Base-by-base conservation (phyloP, 2,888 invertebrate genomes). In the Rhaphigaster nebulosa region DNA sequence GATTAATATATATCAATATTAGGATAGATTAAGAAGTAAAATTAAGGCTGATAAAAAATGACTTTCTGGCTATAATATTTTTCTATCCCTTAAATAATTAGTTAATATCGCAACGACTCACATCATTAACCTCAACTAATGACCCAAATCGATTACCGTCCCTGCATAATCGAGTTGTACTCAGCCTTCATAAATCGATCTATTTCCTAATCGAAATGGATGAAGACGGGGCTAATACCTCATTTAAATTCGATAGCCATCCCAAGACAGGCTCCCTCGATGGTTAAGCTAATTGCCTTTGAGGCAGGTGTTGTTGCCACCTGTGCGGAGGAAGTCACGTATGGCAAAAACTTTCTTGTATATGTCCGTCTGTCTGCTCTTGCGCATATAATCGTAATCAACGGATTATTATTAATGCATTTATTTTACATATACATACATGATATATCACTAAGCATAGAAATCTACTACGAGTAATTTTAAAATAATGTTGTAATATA, bases 111-210 rank as follows among this genome's bases (percentile, higher is more conserved):
- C 38, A 8, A 76, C 10, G 13, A 23, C 34, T 20, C 34, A n/a
- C n/a, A 23, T 15, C 8, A 70, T 70, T 70, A 70, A 29, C 34
- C 12, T 34, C 70, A 8, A 8, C 15, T 38, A 76, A 76, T 76
- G 70, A 20, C 20, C 70, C 70, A 12, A 34, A 76, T 76, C 70
- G 38, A 76, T 34, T 34, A 23, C 34, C 23, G 8, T 2, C 34
- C 20, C 0, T 10, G n/a, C 8, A 10, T 3, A 12, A 70, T 34
- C 70, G 13, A 23, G n/a, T n/a, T n/a, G n/a, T n/a, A n/a, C n/a
- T n/a, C n/a, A n/a, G n/a, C n/a, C n/a, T n/a, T n/a, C 23, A 76
- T 76, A 76, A 76, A 76, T 76, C 70, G 70, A 76, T 76, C 18
- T 38, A 29, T 20, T 4, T 4, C 34, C 70, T 76, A 76, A 76